These are phyloP conservation scores for Alligator sinensis DNA, from an alignment of 2,113 vertebrate genomes.

Conservation along the genomic window DNA sequence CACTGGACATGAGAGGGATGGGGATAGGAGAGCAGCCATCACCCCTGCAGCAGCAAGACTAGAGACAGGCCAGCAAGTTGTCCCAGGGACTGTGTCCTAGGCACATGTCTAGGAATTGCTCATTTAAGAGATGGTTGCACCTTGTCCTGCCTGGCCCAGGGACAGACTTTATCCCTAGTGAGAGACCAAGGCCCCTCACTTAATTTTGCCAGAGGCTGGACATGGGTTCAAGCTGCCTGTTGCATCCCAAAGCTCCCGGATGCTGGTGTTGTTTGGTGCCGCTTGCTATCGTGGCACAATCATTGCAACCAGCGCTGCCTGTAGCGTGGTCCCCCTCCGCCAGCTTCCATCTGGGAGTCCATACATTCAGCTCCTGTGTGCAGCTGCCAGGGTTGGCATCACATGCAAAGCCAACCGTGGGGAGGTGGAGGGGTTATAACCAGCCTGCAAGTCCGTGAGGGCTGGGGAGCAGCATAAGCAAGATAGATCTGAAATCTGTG, in stretches of 20 bases:
- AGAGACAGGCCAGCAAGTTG: background rate
- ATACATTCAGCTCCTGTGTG: background rate
- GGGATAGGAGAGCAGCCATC: background rate
- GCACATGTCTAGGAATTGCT: background rate
- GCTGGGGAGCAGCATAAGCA: background rate
- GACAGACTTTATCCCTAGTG: background rate
- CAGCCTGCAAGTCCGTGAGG: background rate
- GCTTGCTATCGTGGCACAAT: background rate
- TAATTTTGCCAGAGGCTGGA: background rate
- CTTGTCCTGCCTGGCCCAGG: background rate
- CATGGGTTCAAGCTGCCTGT: background rate
- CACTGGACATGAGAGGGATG: background rate
- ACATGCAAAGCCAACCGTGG: background rate
- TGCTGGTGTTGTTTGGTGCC: background rate
- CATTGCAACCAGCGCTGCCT: background rate
- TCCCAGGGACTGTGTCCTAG: background rate
- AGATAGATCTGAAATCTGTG: background rate
- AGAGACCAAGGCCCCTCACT: background rate
- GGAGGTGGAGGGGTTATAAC: fast-evolving
- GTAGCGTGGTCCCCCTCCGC: background rate
- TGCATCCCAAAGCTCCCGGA: background rate
- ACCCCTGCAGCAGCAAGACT: background rate
- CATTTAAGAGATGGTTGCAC: background rate
- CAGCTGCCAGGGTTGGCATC: background rate
- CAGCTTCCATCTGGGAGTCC: background rate